These are phyloP conservation scores for Paragorgia papillata DNA, from an alignment of 92 coral and sea anemone species.

Conservation along the genomic window DNA sequence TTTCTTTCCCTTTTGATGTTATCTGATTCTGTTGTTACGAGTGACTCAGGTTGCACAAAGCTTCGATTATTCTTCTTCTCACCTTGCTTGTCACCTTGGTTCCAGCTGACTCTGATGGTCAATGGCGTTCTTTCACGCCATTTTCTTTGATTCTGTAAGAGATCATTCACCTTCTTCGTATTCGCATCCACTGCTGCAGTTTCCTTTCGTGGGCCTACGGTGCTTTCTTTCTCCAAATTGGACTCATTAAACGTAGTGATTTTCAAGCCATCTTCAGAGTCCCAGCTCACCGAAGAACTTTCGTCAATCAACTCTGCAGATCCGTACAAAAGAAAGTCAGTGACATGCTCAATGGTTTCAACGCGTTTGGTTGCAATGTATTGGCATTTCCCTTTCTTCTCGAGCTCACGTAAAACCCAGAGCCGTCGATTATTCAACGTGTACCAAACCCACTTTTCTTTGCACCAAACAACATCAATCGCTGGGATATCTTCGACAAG, in stretches of 20 bases:
- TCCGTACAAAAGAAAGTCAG: constrained; percentile 79
- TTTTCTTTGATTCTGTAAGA: not conserved
- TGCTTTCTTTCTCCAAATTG: not conserved
- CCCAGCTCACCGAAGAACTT: constrained; percentile 30
- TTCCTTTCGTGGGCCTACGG: not conserved
- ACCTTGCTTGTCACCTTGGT: not conserved
- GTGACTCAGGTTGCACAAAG: not conserved
- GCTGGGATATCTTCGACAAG: constrained; percentile 76
- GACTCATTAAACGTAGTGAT: constrained; percentile 20
- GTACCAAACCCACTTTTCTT: constrained; percentile 93
- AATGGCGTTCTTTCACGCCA: constrained; percentile 36
- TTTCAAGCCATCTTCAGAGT: constrained; percentile 33
- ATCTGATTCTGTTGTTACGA: not conserved
- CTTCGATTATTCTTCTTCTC: not conserved
- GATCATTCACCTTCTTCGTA: not conserved
- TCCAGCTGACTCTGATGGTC: constrained; percentile 29
- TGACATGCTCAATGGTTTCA: constrained; percentile 66
- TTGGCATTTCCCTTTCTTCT: constrained; percentile 70
- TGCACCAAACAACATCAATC: constrained; percentile 85
- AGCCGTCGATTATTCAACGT: constrained; percentile 84
- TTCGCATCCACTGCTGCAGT: not conserved
- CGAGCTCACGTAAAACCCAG: constrained; percentile 93
- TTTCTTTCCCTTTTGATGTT: constrained; percentile 32
- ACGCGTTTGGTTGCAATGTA: constrained; percentile 78
- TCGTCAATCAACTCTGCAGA: constrained; percentile 69